Conservation (phyloP, 2,888 invertebrate species). For the Aethes cnicana region DNA sequence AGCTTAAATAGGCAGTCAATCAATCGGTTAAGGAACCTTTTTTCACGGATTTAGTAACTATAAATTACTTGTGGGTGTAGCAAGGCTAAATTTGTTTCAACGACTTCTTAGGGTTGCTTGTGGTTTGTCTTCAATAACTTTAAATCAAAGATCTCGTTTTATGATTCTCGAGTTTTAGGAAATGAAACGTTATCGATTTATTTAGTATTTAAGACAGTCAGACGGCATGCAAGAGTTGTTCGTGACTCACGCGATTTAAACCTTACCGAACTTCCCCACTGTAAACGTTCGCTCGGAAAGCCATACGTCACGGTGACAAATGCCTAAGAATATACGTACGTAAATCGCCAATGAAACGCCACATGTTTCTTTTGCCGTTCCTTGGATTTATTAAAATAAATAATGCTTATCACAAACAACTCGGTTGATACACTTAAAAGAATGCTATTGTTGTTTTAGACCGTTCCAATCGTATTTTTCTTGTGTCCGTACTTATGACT, state of each 20-base stretch:
- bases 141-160: conserved; percentile 1
- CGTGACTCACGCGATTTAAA: conserved; percentile 23
- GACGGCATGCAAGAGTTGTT: conserved; percentile 2
- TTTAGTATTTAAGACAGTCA: conserved; percentile 1
- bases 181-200: neutral
- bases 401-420: no score
- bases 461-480: no score
- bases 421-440: no score
- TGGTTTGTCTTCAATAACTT: neutral
- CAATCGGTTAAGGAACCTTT: conserved; percentile 44
- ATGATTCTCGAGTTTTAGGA: neutral
- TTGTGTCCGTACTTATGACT: no score
- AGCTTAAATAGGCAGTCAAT: conserved; percentile 43
- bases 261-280: neutral
- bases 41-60: conserved; percentile 51
- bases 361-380: no score
- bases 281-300: neutral
- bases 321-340: no score
- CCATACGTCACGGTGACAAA: neutral
- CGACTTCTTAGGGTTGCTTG: conserved; percentile 15
- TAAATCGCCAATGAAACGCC: no score
- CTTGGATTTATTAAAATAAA: no score
- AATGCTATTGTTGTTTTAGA: no score
- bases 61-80: conserved; percentile 49
- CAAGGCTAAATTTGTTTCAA: conserved; percentile 27